A percentile compares a stretch with the other conserved stretches of the same genome.
Conservation (phyloP, 2,113 vertebrate species). For the Sander lucioperca region DNA sequence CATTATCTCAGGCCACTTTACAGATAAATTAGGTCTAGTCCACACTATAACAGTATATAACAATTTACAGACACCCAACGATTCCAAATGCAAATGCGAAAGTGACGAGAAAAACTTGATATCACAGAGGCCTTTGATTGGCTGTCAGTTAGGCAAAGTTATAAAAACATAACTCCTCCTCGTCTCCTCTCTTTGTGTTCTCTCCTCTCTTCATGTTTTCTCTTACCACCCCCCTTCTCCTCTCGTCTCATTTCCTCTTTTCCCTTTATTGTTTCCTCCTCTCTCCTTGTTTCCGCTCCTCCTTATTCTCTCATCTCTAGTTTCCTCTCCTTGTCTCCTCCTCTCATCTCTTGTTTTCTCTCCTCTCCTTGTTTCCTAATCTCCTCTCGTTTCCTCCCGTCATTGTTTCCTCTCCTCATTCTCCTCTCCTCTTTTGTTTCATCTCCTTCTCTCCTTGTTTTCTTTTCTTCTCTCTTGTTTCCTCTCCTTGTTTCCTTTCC, state of each 20-base stretch:
- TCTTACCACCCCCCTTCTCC: background rate
- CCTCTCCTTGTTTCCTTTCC: background rate
- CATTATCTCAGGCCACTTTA: too few species aligned
- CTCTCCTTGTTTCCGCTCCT: background rate
- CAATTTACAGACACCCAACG: too few species aligned
- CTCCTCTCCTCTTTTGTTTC: background rate
- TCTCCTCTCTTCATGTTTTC: background rate
- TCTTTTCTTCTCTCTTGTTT: background rate
- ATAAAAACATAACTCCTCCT: background rate
- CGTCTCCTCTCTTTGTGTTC: background rate
- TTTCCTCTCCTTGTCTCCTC: background rate
- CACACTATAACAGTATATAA: too few species aligned
- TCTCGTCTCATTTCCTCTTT: background rate
- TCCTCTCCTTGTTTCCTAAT: background rate
- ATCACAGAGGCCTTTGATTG: constrained; percentile 14
- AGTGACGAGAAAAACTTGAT: too few species aligned
- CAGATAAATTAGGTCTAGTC: too few species aligned
- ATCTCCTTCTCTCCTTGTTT: background rate
- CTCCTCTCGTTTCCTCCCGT: background rate
- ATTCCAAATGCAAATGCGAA: too few species aligned
- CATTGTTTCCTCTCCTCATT: background rate
- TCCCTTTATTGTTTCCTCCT: background rate
- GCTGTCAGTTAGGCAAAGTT: background rate
- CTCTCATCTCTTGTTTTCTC: background rate
- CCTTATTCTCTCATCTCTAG: background rate